Percentiles rank a stretch among this genome's conserved stretches.
Conservation (phyloP, 2,113 vertebrate species). For the Xenopus laevis region DNA sequence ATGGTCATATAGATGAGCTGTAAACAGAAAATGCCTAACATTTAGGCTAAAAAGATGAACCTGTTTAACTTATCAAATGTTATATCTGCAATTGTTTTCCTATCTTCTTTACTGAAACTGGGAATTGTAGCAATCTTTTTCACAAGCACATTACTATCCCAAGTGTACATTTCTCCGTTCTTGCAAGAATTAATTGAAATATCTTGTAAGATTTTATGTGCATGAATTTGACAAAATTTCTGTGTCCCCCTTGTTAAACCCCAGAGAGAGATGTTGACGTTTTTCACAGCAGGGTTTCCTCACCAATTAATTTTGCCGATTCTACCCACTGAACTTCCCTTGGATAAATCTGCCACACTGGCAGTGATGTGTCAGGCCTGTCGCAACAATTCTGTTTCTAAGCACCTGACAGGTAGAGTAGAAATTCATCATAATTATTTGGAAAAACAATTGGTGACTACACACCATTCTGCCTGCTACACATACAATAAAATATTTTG, state of each 20-base stretch:
- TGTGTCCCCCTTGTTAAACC: conserved; percentile 42
- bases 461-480: conserved; percentile 28
- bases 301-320: conserved; percentile 42
- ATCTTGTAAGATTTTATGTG: conserved; percentile 37
- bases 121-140: conserved; percentile 15
- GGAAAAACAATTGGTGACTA: conserved; percentile 39
- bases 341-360: conserved; percentile 35
- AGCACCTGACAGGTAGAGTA: conserved; percentile 38
- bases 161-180: conserved; percentile 21
- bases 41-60: too few species aligned
- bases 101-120: background rate
- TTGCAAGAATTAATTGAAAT: conserved; percentile 40
- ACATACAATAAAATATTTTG: conserved; percentile 43
- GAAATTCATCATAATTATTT: conserved; percentile 37
- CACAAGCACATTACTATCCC: conserved; percentile 28
- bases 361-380: conserved; percentile 41
- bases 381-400: conserved; percentile 36
- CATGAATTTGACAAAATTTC: conserved; percentile 42
- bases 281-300: conserved; percentile 42
- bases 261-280: conserved; percentile 34
- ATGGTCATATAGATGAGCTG: too few species aligned
- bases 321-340: conserved; percentile 32
- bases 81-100: too few species aligned
- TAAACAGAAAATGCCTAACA: too few species aligned
- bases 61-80: too few species aligned